Evolutionary conservation across 2,797 vertebrate genomes (phyloP), one percentile per base, ranked within the genome.

Genomic region (Myoxocephalus aenaeus): DNA sequence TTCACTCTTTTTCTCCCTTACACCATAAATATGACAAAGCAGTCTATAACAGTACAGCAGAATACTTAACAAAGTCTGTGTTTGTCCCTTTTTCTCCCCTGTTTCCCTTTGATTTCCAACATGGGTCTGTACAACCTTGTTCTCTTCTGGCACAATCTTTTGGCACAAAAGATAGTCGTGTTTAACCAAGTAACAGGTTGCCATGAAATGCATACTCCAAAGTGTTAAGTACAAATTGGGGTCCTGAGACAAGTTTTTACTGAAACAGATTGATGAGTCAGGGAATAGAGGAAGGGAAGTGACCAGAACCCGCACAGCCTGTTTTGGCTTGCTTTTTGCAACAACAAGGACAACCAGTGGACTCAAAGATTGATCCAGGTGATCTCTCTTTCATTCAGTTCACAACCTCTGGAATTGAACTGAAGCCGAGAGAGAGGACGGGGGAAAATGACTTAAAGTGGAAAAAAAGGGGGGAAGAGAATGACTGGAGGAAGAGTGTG

Each of bases 341-440:
- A 64, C 70, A 77, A 73, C 69, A 63, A 75, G 56, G 42, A 81
- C 70, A 75, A 79, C 25, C 42, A 17, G 53, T 38, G 65, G 83
- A 65, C 84, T 79, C 34, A 73, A 46, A 80, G 50, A 79, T 40
- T 81, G 75, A 86, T 74, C 75, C 73, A 29, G 36, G 51, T 80
- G 86, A 88, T 90, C 81, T 85, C 64, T 54, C 65, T 68, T 83
- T 89, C 77, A 87, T 84, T 85, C 79, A 85, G 83, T 90, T 84
- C 85, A 70, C 82, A 85, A 85, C 83, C 87, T 87, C 76, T 88
- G 70, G 82, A 91, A 90, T 72, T 83, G 81, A 90, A 84, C 44
- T 69, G 58, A 71, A 75, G 70, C 73, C 1, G 6, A 56, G 73
- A 51, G 59, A 53, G 65, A 65, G 61, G 15, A n/a, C 44, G 53